Evolutionary conservation across 2,113 vertebrate genomes (phyloP).

Genomic region (Lepisosteus oculatus): DNA sequence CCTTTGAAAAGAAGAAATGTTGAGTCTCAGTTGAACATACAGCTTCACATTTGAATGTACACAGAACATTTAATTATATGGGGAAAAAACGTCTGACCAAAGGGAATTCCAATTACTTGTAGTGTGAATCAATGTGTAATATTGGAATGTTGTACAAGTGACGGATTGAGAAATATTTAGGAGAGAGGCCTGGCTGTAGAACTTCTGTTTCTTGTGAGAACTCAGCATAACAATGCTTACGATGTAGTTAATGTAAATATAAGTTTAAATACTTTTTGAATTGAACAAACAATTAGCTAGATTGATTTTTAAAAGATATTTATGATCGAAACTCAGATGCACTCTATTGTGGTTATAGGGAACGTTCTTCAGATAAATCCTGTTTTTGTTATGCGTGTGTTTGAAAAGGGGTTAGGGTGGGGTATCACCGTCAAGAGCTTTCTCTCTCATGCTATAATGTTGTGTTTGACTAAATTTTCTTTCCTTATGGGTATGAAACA

Average conservation of each 20-base stretch:
- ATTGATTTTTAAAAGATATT: slow-evolving; percentile 17
- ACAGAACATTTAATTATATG: too few relatives aligned
- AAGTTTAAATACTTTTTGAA: slow-evolving; percentile 6
- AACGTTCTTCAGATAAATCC: slow-evolving; percentile 16
- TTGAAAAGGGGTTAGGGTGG: background rate
- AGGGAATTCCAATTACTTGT: too few relatives aligned
- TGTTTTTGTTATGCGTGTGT: background rate
- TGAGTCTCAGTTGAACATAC: too few relatives aligned
- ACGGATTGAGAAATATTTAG: background rate
- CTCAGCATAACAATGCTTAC: background rate
- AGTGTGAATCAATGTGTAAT: too few relatives aligned
- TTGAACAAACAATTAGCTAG: slow-evolving; percentile 4
- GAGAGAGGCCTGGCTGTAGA: background rate
- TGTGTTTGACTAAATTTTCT: too few relatives aligned
- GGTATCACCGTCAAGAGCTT: background rate
- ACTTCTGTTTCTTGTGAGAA: slow-evolving; percentile 6
- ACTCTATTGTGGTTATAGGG: background rate
- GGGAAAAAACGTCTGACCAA: too few relatives aligned
- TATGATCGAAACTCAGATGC: slow-evolving; percentile 9
- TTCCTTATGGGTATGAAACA: too few relatives aligned
- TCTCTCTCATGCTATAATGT: background rate
- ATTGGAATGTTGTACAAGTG: background rate
- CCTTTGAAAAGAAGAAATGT: too few relatives aligned
- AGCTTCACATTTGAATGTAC: too few relatives aligned
- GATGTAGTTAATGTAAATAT: slow-evolving; percentile 13